Evolutionary conservation across 1,140 invertebrate species (phyloP).

Genomic region (Chionoecetes opilio): DNA sequence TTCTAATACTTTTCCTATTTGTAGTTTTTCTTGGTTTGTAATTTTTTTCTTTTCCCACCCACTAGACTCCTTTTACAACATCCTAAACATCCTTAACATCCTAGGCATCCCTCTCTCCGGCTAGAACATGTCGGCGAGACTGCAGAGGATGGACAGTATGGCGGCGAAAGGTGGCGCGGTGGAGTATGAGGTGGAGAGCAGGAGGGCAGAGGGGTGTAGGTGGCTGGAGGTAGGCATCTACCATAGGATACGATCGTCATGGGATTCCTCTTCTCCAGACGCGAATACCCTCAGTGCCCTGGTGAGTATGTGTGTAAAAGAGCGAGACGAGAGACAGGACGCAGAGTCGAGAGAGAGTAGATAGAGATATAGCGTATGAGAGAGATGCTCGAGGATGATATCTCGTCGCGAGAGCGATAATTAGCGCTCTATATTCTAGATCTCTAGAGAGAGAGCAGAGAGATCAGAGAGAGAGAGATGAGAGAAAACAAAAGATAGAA

Average conservation of each 20-base stretch:
- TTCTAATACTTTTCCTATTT: too few relatives aligned
- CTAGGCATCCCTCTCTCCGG: neutral
- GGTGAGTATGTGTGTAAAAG: neutral
- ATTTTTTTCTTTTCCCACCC: too few relatives aligned
- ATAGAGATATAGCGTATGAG: neutral
- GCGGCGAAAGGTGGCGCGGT: neutral
- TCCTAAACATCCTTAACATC: neutral
- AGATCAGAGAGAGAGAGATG: neutral
- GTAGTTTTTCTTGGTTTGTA: too few relatives aligned
- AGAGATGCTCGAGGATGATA: too few relatives aligned
- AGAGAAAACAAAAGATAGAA: neutral
- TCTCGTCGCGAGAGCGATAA: too few relatives aligned
- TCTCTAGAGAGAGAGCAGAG: too few relatives aligned
- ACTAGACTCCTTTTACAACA: too few relatives aligned
- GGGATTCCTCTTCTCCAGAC: neutral
- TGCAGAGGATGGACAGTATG: neutral
- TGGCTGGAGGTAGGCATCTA: neutral
- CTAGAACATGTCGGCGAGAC: neutral
- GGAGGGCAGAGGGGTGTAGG: neutral
- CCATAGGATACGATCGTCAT: neutral
- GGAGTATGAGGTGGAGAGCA: neutral
- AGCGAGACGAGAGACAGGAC: neutral
- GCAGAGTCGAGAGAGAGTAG: neutral
- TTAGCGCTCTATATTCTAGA: too few relatives aligned
- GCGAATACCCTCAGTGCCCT: neutral